A percentile compares a stretch with the other conserved stretches of the same genome.
Conservation (phyloP, 2,888 invertebrate genomes). For the Chesias legatella region DNA sequence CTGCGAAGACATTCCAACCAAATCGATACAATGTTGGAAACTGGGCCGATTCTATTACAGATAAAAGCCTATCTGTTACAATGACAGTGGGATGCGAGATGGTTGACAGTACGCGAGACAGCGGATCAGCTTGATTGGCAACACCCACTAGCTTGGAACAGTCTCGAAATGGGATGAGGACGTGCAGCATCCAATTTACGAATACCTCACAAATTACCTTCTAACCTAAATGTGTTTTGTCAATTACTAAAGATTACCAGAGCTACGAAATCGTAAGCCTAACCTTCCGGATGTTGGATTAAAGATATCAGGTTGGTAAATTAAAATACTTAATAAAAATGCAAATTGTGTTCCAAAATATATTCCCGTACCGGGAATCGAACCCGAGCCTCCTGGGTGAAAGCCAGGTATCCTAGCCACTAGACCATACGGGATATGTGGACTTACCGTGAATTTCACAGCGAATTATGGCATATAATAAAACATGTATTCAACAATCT, state of each 20-base stretch:
- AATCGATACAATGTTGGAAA: conserved; percentile 13
- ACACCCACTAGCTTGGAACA: conserved; percentile 25
- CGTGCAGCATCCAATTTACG: conserved; percentile 23
- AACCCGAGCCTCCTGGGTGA: conserved; percentile 88
- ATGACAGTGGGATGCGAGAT: conserved; percentile 16
- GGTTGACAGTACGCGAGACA: conserved; percentile 21
- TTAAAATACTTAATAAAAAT: not conserved
- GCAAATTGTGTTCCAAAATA: conserved; percentile 6
- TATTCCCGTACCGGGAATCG: conserved; percentile 86
- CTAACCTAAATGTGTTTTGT: conserved; percentile 15
- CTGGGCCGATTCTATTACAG: conserved; percentile 20
- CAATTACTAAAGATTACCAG: conserved; percentile 7
- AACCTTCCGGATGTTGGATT: conserved; percentile 2
- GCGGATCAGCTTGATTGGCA: conserved; percentile 26
- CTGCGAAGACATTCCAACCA: conserved; percentile 2
- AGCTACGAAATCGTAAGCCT: conserved; percentile 8
- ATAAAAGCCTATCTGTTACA: conserved; percentile 1
- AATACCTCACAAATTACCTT: conserved; percentile 26
- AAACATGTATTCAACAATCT: no score
- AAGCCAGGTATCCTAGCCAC: conserved; percentile 87
- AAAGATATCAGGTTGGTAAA: not conserved
- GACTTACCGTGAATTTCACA: no score
- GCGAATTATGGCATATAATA: no score
- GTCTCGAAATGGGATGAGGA: conserved; percentile 17
- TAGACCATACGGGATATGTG: conserved; percentile 82